phyloP scores from a whole-genome alignment of 2,113 vertebrate species.

The Phodopus roborovskii region DNA sequence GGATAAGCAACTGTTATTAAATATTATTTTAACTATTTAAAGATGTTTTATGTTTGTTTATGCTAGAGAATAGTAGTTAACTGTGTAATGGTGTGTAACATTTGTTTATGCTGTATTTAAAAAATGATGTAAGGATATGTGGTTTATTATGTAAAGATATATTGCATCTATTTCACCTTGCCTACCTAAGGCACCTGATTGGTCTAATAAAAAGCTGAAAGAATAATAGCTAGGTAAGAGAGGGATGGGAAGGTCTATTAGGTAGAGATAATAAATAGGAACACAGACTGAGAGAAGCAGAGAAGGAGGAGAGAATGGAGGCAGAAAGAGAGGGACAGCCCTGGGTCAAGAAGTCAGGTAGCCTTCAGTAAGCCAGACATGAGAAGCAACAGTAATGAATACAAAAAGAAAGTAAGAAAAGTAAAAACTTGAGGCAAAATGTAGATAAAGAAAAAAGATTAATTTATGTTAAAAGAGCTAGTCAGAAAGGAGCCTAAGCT shows the following conservation, averaged over 20 bases:
- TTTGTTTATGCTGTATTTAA: not conserved
- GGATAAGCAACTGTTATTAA: not conserved
- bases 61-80: no score
- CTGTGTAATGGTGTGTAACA: no score
- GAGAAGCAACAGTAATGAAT: not conserved
- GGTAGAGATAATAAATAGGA: not conserved
- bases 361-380: not conserved
- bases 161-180: not conserved
- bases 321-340: not conserved
- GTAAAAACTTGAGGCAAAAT: not conserved
- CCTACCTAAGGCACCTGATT: not conserved
- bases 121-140: not conserved
- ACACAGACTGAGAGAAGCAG: not conserved
- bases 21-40: not conserved
- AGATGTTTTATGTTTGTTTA: no score
- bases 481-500: not conserved
- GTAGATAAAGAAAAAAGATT: not conserved
- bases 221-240: not conserved
- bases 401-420: not conserved
- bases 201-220: not conserved
- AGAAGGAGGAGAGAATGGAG: not conserved
- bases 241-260: not conserved
- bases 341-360: not conserved
- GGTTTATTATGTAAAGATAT: not conserved
- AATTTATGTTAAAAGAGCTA: not conserved